Base-by-base conservation (phyloP, 2,888 invertebrate species). In the Cephus spinipes region DNA sequence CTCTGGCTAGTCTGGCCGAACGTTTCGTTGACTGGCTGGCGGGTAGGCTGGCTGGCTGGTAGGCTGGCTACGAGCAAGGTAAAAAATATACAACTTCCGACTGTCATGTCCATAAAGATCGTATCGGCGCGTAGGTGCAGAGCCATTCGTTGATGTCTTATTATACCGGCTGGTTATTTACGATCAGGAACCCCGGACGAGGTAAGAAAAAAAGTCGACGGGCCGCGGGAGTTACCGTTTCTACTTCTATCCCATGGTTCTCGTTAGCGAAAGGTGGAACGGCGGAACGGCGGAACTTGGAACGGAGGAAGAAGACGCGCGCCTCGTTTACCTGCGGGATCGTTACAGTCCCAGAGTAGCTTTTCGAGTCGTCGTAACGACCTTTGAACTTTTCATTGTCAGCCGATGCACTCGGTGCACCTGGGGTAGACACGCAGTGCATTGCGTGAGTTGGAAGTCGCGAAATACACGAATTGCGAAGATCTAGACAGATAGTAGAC, bases 91-190 rank as follows among this genome's bases (percentile, higher is more conserved):
- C 83, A 85, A 88, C 87, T 88, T 88, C 87, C 88, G 86, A 88
- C 85, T 85, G 85, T 87, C 86, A 82, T 83, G 85, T 84, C 81
- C 84, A 85, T 87, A 86, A 88, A 88, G 89, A 89, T 89, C 80
- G 84, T 87, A 88, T 89, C 89, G 83, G 81, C 80, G 86, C 86
- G 87, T 87, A 87, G 88, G 88, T 88, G 87, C 85, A 80, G 82
- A 85, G 84, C 81, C 83, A 82, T 84, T 85, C 86, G 88, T 84
- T 89, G 89, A 88, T 88, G 88, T 89, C 89, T 89, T 87, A 87
- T 89, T 89, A 88, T 85, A 86, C 85, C 82, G 82, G 81, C 78
- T 84, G 83, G 87, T 88, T 89, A 88, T 89, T 89, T 89, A 89
- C 86, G 88, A 87, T 85, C 86, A 82, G 79, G 81, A 80, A 80